A percentile compares a stretch with the other conserved stretches of the same genome.
phyloP scores from a whole-genome alignment of 1,140 invertebrate genomes.

The Aphelenchoides fujianensis region DNA sequence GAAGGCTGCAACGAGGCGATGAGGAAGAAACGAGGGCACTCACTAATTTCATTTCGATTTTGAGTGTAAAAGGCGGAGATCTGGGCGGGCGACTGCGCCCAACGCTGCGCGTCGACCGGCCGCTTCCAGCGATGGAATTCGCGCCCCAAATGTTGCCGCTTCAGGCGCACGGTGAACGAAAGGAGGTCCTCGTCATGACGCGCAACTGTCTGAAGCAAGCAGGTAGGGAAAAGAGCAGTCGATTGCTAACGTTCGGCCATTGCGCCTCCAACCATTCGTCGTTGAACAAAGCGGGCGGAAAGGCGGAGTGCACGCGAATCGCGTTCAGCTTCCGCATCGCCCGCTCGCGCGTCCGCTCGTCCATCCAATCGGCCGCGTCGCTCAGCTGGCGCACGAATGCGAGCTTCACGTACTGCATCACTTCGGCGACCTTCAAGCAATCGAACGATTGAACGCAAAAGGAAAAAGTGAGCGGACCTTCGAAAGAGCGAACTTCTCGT shows the following conservation, averaged over 20 bases:
- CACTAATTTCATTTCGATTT: constrained; percentile 57
- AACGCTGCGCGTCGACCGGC: constrained; percentile 38
- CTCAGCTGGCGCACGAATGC: constrained; percentile 57
- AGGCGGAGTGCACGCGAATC: constrained; percentile 49
- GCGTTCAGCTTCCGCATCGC: constrained; percentile 57
- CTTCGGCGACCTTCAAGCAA: constrained; percentile 49
- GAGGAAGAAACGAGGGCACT: constrained; percentile 17
- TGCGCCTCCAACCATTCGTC: constrained; percentile 53
- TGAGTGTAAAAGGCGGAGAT: constrained; percentile 56
- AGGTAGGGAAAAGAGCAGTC: too few species aligned
- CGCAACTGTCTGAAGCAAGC: constrained; percentile 31
- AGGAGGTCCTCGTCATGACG: constrained; percentile 29
- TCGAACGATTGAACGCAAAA: not conserved
- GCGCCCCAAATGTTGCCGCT: constrained; percentile 30
- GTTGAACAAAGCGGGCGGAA: constrained; percentile 47
- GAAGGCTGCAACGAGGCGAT: constrained; percentile 47
- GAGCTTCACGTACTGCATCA: constrained; percentile 55
- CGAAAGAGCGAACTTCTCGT: constrained; percentile 49
- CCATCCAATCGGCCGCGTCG: constrained; percentile 59
- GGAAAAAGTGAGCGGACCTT: too few species aligned
- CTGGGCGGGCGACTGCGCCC: constrained; percentile 57
- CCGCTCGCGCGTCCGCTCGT: constrained; percentile 52
- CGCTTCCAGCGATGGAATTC: constrained; percentile 39
- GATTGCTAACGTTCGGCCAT: constrained; percentile 50
- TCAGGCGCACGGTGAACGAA: constrained; percentile 47